A percentile compares a stretch with the other conserved stretches of the same genome.
Evolutionary conservation across 2,888 invertebrate species (phyloP).

Genomic region (Drosophila formosana): DNA sequence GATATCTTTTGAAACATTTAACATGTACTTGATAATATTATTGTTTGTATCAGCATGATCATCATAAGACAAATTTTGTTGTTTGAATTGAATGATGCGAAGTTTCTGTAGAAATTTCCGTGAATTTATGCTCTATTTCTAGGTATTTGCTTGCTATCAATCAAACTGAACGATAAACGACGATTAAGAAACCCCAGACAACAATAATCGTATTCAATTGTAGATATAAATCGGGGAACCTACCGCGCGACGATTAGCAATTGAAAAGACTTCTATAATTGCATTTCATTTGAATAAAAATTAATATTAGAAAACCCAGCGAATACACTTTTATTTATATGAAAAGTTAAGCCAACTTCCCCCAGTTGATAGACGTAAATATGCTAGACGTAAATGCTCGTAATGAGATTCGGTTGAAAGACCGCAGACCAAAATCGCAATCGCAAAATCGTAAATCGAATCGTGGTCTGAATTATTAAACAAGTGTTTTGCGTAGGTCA

Average conservation of each 20-base stretch:
- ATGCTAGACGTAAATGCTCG: conserved; percentile 4
- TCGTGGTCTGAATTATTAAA: conserved; percentile 46
- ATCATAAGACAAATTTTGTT: neutral
- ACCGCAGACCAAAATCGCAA: conserved; percentile 50
- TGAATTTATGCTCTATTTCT: conserved; percentile 34
- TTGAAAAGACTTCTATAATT: conserved; percentile 29
- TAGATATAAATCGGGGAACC: conserved; percentile 8
- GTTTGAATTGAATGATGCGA: conserved; percentile 7
- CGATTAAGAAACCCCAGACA: conserved; percentile 8
- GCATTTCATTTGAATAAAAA: conserved; percentile 19
- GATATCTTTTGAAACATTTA: conserved; percentile 29
- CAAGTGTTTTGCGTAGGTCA: neutral
- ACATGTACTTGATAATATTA: conserved; percentile 49
- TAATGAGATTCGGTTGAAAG: conserved; percentile 56
- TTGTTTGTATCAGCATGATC: conserved; percentile 14
- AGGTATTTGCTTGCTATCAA: conserved; percentile 16
- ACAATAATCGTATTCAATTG: neutral
- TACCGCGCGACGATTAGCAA: conserved; percentile 9
- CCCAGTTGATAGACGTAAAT: conserved; percentile 12
- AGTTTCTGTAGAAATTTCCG: conserved; percentile 9
- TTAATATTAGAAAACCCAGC: conserved; percentile 17
- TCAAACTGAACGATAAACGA: conserved; percentile 1
- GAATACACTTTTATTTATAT: conserved; percentile 28
- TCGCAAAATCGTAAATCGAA: neutral
- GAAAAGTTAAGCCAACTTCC: conserved; percentile 10